Evolutionary conservation across 2,797 vertebrate genomes (phyloP), one percentile per base, ranked within the genome.

Genomic region (Octomys mimax): DNA sequence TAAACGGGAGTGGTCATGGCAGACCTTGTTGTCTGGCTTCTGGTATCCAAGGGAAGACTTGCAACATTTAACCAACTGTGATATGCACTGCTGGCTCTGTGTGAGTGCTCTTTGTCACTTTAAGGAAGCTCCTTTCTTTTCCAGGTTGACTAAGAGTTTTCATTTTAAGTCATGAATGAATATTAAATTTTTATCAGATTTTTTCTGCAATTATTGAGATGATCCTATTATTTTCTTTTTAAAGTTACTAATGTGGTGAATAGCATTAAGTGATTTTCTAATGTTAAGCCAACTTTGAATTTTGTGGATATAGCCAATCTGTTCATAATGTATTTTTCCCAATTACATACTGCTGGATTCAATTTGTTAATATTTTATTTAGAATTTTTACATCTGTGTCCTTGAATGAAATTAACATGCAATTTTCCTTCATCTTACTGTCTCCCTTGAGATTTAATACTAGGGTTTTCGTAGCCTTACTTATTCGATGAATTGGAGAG

Each of bases 351-450:
- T 61, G 24, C 61, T 94, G 28, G 87, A 49, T 87, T 97, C 78
- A 85, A 57, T 95, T 95, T 94, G 89, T 86, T 88, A 84, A 68
- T 73, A 71, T 87, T 61, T 83, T 59, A 70, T 84, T 90, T 89
- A 95, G 71, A 77, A 89, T 62, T 87, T 89, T 82, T 83, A 6
- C 33, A 26, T 93, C 73, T 95, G 16, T 80, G n/a, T 84, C 94
- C 62, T 77, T 42, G 61, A 95, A 54, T 96, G 73, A 91, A 95
- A 84, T 93, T 87, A 94, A 79, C 83, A 88, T 94, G 11, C 84
- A 81, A n/a, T 71, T 87, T 89, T 94, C 21, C 52, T 95, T 83
- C 42, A 31, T 79, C 62, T 59, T 33, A 36, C 18, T 81, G 39
- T 78, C 77, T 8, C 79, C 61, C 59, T 83, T 85, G 62, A 66